These are phyloP conservation scores for Protonemura montana DNA, from an alignment of 2,888 invertebrate genomes.

Conservation along the genomic window DNA sequence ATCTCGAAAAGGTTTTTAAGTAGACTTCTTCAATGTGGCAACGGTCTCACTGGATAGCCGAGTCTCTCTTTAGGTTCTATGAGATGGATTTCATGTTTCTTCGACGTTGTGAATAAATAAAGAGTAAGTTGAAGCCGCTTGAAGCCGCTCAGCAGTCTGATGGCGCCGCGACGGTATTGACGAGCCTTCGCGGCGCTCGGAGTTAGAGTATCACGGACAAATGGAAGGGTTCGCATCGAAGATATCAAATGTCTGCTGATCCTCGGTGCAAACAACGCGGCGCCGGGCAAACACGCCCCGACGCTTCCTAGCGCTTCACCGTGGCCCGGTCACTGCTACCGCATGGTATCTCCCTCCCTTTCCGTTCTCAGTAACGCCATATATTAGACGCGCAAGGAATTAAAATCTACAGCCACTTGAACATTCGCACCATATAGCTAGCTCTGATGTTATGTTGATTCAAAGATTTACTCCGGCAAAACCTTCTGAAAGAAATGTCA, in stretches of 20 bases:
- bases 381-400: neutral
- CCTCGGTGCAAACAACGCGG: conserved; percentile 25
- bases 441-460: neutral
- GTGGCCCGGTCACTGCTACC: no score
- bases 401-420: neutral
- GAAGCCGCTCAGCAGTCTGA: no score
- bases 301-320: no score
- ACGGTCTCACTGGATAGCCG: neutral
- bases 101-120: neutral
- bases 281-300: neutral
- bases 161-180: neutral
- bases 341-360: neutral
- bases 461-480: neutral
- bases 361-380: neutral
- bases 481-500: neutral
- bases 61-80: neutral
- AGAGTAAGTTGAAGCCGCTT: conserved; percentile 20
- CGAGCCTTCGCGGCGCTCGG: no score
- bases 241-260: conserved; percentile 35
- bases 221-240: neutral
- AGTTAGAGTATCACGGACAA: conserved; percentile 3
- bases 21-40: neutral
- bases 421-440: neutral
- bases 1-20: neutral
- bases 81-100: conserved; percentile 28